Evolutionary conservation across 1,140 invertebrate species (phyloP).

Genomic region (Laodelphax striatellus): DNA sequence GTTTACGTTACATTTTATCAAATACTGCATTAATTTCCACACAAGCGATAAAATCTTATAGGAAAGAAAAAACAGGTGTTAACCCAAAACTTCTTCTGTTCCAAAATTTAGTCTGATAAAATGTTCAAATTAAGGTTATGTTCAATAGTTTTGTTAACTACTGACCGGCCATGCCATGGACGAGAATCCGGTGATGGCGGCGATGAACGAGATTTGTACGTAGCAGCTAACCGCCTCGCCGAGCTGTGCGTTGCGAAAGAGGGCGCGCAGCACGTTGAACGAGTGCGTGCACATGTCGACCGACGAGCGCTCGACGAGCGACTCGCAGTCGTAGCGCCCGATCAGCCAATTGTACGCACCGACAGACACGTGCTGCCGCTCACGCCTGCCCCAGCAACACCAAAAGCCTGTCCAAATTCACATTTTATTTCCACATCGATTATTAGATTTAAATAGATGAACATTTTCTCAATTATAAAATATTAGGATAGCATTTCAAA

Average conservation of each 20-base stretch:
- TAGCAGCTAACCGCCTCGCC: constrained; percentile 59
- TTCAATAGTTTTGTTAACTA: neutral
- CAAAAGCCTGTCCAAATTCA: constrained; percentile 44
- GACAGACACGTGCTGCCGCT: constrained; percentile 42
- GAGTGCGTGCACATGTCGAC: constrained; percentile 56
- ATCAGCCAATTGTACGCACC: constrained; percentile 47
- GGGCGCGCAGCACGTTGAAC: constrained; percentile 71
- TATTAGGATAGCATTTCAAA: no score
- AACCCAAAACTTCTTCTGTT: no score
- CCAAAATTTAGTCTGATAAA: no score
- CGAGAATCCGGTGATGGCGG: constrained; percentile 62
- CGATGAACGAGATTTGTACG: constrained; percentile 45
- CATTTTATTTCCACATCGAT: no score
- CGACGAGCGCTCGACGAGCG: constrained; percentile 24
- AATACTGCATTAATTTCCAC: no score
- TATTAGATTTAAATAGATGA: no score
- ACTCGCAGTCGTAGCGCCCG: constrained; percentile 16
- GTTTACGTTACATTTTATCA: no score
- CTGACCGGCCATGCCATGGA: constrained; percentile 66
- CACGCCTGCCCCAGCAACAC: constrained; percentile 54
- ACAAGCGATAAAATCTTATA: no score
- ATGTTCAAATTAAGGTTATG: no score
- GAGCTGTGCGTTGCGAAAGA: constrained; percentile 65
- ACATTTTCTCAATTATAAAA: no score
- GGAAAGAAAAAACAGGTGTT: no score